Evolutionary conservation across 2,888 invertebrate genomes (phyloP).

Genomic region (Corbicula japonica): DNA sequence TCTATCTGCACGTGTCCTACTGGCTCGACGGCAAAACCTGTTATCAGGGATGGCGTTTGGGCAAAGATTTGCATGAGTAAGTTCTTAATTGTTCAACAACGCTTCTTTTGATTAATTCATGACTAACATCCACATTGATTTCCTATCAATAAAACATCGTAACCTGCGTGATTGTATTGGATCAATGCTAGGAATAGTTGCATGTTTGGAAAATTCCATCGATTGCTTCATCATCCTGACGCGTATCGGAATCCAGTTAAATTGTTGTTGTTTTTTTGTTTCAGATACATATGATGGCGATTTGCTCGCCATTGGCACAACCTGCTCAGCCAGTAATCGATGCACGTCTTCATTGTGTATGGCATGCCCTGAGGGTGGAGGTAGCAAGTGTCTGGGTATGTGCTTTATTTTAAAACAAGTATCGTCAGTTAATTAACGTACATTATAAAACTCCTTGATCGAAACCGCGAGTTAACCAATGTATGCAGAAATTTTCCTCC

Average conservation of each 20-base stretch:
- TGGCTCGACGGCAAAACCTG: neutral
- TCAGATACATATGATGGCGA: slow-evolving; percentile 1
- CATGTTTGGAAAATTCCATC: too few species aligned
- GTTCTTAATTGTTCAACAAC: too few species aligned
- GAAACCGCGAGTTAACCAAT: too few species aligned
- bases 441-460: neutral
- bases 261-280: neutral
- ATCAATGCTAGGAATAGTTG: too few species aligned
- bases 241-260: too few species aligned
- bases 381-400: slow-evolving; percentile 15
- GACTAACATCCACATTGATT: too few species aligned
- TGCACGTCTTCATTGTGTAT: slow-evolving; percentile 4
- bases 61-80: slow-evolving; percentile 18
- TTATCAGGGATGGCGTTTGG: neutral
- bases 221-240: too few species aligned
- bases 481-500: too few species aligned
- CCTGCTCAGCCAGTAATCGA: neutral
- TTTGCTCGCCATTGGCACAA: neutral
- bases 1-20: slow-evolving; percentile 8
- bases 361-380: slow-evolving; percentile 7
- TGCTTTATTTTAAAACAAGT: neutral
- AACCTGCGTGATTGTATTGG: too few species aligned
- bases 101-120: too few species aligned
- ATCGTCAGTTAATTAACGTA: neutral
- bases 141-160: too few species aligned